Conservation (phyloP, 2,888 invertebrate genomes). For the Xestia ashworthii region DNA sequence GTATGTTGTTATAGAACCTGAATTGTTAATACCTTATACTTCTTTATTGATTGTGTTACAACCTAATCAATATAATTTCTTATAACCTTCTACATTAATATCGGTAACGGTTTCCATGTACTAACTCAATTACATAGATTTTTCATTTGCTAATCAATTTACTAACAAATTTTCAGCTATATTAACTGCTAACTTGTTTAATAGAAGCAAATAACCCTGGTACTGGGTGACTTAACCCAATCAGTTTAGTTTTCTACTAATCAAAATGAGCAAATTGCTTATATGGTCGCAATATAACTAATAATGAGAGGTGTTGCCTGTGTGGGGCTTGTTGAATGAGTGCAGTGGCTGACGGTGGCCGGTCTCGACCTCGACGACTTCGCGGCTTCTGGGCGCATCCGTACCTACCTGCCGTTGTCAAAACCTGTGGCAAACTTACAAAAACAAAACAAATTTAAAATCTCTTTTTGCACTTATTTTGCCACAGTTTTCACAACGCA, state of each 20-base stretch:
- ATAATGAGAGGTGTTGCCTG: slow-evolving; percentile 40
- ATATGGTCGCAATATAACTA: slow-evolving; percentile 42
- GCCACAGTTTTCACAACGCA: slow-evolving; percentile 53
- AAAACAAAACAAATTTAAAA: slow-evolving; percentile 11
- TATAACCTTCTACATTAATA: slow-evolving; percentile 20
- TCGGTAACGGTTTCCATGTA: slow-evolving; percentile 46
- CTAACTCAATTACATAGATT: slow-evolving; percentile 49
- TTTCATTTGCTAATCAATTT: slow-evolving; percentile 59
- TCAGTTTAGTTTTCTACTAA: slow-evolving; percentile 41
- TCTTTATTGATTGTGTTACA: slow-evolving; percentile 44
- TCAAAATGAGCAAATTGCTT: slow-evolving; percentile 43
- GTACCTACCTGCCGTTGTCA: slow-evolving; percentile 77
- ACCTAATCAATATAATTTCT: slow-evolving; percentile 33
- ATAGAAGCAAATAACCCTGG: slow-evolving; percentile 41
- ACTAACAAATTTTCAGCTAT: slow-evolving; percentile 51
- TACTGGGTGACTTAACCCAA: slow-evolving; percentile 22
- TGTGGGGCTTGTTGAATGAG: slow-evolving; percentile 60
- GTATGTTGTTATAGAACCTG: slow-evolving; percentile 56
- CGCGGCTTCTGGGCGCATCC: slow-evolving; percentile 85
- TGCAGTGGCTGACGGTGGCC: slow-evolving; percentile 83
- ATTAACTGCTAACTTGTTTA: slow-evolving; percentile 42
- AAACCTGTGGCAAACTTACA: slow-evolving; percentile 42
- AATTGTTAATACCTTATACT: slow-evolving; percentile 40
- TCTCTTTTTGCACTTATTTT: slow-evolving; percentile 16
- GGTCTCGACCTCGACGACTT: slow-evolving; percentile 71